These are phyloP conservation scores for Acanthisitta chloris DNA, from an alignment of 2,113 vertebrate genomes.

Conservation along the genomic window DNA sequence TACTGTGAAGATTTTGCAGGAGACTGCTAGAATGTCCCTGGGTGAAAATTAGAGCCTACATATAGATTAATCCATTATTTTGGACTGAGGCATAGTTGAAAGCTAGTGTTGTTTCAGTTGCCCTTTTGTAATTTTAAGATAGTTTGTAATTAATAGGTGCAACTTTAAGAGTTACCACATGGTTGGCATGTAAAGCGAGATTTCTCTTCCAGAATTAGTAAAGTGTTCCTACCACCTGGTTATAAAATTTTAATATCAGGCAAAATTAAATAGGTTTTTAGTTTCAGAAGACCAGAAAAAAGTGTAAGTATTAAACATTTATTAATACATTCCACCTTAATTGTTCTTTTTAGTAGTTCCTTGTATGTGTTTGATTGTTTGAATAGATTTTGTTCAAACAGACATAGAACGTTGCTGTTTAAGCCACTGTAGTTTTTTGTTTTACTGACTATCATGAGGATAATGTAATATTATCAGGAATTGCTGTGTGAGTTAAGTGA, in stretches of 20 bases:
- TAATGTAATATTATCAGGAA: constrained; percentile 16
- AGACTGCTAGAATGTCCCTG: neutral
- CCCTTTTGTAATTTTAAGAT: constrained; percentile 20
- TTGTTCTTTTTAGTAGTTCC: constrained; percentile 41
- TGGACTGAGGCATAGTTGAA: neutral
- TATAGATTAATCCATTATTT: constrained; percentile 44
- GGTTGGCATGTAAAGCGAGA: neutral
- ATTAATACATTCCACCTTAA: constrained; percentile 41
- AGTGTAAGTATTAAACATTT: constrained; percentile 57
- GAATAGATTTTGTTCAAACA: constrained; percentile 41
- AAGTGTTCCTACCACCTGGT: constrained; percentile 31
- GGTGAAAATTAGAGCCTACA: neutral
- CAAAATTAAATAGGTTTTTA: constrained; percentile 16
- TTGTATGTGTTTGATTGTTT: constrained; percentile 43
- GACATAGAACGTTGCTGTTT: neutral
- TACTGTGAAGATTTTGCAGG: constrained; percentile 13
- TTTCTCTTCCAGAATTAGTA: constrained; percentile 5
- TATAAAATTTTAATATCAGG: constrained; percentile 48
- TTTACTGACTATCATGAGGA: neutral
- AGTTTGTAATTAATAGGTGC: constrained; percentile 26
- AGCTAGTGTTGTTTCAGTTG: neutral
- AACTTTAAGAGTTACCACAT: constrained; percentile 12
- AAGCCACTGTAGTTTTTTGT: constrained; percentile 14
- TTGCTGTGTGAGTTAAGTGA: constrained; percentile 16
- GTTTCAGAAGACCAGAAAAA: constrained; percentile 31